These are phyloP conservation scores for Empis livida DNA, from an alignment of 2,888 invertebrate genomes.

Conservation along the genomic window DNA sequence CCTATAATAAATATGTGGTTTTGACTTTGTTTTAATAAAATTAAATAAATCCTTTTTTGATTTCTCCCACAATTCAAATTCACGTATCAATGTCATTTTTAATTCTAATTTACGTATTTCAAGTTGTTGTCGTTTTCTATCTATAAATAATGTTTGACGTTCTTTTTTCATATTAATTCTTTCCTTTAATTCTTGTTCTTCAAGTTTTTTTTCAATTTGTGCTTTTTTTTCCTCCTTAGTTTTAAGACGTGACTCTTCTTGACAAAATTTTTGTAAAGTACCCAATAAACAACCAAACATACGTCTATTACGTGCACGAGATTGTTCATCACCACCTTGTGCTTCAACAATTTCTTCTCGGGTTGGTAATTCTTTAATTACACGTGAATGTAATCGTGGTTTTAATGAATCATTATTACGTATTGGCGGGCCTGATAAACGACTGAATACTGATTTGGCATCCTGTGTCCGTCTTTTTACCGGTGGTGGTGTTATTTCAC, in stretches of 20 bases:
- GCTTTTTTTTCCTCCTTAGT: constrained; percentile 73
- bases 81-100: constrained; percentile 77
- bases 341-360: constrained; percentile 68
- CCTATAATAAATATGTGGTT: constrained; percentile 77
- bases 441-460: constrained; percentile 26
- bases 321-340: constrained; percentile 71
- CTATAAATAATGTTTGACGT: constrained; percentile 70
- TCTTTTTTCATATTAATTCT: constrained; percentile 74
- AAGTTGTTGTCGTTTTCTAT: constrained; percentile 74
- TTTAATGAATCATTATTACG: constrained; percentile 22
- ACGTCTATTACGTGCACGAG: constrained; percentile 70
- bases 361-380: constrained; percentile 77
- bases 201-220: constrained; percentile 79
- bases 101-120: constrained; percentile 80
- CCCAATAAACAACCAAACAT: constrained; percentile 95
- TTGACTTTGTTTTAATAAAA: constrained; percentile 76
- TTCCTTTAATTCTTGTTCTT: constrained; percentile 78
- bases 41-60: constrained; percentile 62
- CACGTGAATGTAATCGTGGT: constrained; percentile 62
- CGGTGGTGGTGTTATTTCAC: constrained; percentile 14
- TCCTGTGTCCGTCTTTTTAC: constrained; percentile 23
- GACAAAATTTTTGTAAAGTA: constrained; percentile 88
- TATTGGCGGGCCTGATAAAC: constrained; percentile 21
- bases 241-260: constrained; percentile 82
- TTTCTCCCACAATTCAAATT: constrained; percentile 80